Evolutionary conservation across 1,140 invertebrate genomes (phyloP), one percentile per base, ranked within the genome.

Genomic region (Drosophila malerkotliana): DNA sequence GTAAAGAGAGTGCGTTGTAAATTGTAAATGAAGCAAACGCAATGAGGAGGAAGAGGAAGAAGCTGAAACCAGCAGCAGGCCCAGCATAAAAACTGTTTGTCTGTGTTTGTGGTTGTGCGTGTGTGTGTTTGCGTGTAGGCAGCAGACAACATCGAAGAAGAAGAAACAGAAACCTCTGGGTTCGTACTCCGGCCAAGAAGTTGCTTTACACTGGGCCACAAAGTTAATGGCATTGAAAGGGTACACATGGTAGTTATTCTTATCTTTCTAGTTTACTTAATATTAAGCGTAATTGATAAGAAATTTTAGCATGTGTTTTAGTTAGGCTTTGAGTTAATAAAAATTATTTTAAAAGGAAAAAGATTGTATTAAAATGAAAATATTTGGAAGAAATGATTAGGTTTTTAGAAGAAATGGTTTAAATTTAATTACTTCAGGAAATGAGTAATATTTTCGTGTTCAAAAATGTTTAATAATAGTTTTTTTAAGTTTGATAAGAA

Each of bases 81-180:
- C 51, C 57, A 66, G 66, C 61, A 78, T 87, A 75, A 78, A 77
- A 84, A 81, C 58, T 78, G 64, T 80, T 61, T 79, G 28, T 44
- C 48, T 56, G 66, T 67, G 48, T 67, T 57, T 45, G 32, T 79
- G 28, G 44, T 44, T 56, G 66, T 67, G 48, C 63, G 54, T 45
- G 32, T 72, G 48, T 67, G 69, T 39, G 32, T 54, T 48, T 63
- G 32, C 52, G 72, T 64, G 72, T 78, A 64, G 74, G 78, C 78
- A 82, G 72, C 80, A 85, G 73, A 80, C 82, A 81, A 78, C 85
- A 75, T 87, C 68, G 72, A 78, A 80, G 44, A 73, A 84, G 76
- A 58, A 87, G 79, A 54, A 72, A 59, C 71, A 52, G 21, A 77
- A 69, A 66, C 74, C 45, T 72, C 52, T 18, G 59, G 75, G 83